Base-by-base conservation (phyloP, 2,888 invertebrate genomes). In the Nebria salina region DNA sequence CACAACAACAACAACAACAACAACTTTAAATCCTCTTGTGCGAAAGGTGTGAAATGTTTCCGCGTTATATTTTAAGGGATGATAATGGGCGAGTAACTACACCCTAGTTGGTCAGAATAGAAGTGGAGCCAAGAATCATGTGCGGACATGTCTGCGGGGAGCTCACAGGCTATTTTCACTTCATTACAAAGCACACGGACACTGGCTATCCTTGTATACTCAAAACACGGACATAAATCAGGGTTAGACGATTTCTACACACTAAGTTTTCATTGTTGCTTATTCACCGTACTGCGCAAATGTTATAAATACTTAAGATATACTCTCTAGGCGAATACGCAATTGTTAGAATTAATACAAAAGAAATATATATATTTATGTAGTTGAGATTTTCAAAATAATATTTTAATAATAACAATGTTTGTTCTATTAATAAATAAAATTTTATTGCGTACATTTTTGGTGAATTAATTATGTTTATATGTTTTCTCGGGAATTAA, bases 151-250 rank as follows among this genome's bases (percentile, higher is more conserved):
- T 25, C 65, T 76, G 76, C 65, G 76, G 76, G 8, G 34, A 76
- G 76, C 13, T 25, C 75, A 20, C 13, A 42, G 72, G 64, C 77
- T 77, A 77, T 77, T 77, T 77, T 72, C 77, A 77, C 77, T 77
- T 77, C 77, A 77, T 77, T 77, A 77, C 77, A 54, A 65, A 43
- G 72, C 77, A 77, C 43, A 65, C 13, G 25, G 42, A 15, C 7
- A 41, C 20, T 64, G 72, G 72, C 26, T 70, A 13, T 41, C 77
- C 54, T 54, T 54, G 34, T 34, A 54, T 7, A 72, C 72, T 77
- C 77, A 77, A 70, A 77, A 77, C 77, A 77, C 43, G 34, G 64
- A 54, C 54, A 77, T 77, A 77, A 77, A 77, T 77, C 77, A 77
- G 72, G 72, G 77, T 77, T 77, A 77, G 72, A 64, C 41, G 72